Conservation (phyloP, 2,888 invertebrate genomes). For the Microplitis deprimator region DNA sequence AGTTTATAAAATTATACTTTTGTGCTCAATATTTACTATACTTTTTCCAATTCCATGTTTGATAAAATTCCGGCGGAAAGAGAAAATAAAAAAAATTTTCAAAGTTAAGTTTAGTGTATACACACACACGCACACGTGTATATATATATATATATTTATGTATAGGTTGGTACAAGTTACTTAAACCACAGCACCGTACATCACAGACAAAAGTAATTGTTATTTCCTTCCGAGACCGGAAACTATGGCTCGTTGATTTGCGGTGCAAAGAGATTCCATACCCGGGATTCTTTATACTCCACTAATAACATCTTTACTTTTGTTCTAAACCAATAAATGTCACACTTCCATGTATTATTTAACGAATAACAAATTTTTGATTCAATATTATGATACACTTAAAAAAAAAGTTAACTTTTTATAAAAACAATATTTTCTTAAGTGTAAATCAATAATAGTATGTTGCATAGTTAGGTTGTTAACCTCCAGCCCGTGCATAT, state of each 20-base stretch:
- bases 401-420: no score
- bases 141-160: neutral
- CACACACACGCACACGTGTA: no score
- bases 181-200: conserved; percentile 31
- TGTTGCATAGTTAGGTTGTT: no score
- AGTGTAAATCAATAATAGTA: no score
- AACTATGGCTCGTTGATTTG: conserved; percentile 50
- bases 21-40: neutral
- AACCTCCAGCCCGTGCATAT: no score
- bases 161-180: conserved; percentile 8
- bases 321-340: conserved; percentile 12
- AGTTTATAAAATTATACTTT: neutral
- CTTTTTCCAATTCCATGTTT: neutral
- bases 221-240: conserved; percentile 52
- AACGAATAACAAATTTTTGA: neutral
- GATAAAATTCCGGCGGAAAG: neutral
- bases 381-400: neutral
- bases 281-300: conserved; percentile 17
- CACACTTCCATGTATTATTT: neutral
- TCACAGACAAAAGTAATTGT: conserved; percentile 50
- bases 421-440: no score
- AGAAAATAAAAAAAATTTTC: neutral
- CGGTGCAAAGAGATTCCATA: conserved; percentile 42
- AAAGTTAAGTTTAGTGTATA: conserved; percentile 6
- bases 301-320: conserved; percentile 9